phyloP scores from a whole-genome alignment of 2,888 invertebrate genomes.

The Protodeltote pygarga region DNA sequence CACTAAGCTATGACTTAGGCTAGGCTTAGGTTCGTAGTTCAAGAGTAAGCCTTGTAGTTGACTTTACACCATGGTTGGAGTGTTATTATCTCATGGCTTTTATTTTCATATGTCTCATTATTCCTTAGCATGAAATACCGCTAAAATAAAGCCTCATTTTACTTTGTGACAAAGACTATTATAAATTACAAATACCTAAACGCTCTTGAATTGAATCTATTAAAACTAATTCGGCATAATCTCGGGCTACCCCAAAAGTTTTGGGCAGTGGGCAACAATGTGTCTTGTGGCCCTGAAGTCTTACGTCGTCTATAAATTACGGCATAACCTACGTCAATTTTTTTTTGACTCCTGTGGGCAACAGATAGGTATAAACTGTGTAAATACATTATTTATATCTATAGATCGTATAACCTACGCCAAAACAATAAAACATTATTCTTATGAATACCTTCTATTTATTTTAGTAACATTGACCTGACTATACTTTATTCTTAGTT shows the following conservation, averaged over 20 bases:
- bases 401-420: too few relatives aligned
- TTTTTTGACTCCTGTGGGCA: slow-evolving; percentile 24
- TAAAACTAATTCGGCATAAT: slow-evolving; percentile 32
- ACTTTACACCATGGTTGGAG: too few relatives aligned
- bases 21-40: too few relatives aligned
- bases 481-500: too few relatives aligned
- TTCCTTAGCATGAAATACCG: background rate
- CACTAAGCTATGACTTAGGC: too few relatives aligned
- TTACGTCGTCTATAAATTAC: slow-evolving; percentile 65
- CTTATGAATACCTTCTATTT: too few relatives aligned
- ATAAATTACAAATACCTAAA: slow-evolving; percentile 12
- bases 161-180: background rate
- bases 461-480: too few relatives aligned
- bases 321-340: slow-evolving; percentile 43
- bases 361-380: background rate
- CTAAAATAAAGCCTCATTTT: background rate
- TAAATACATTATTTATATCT: background rate
- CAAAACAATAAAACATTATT: too few relatives aligned
- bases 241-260: slow-evolving; percentile 8
- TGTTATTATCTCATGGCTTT: too few relatives aligned
- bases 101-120: too few relatives aligned
- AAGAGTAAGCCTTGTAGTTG: too few relatives aligned
- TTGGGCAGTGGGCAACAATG: slow-evolving; percentile 7
- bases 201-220: slow-evolving; percentile 3
- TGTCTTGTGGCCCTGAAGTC: slow-evolving; percentile 35